Base-by-base conservation (phyloP, 2,888 invertebrate genomes). In the Drosophila antonietae region DNA sequence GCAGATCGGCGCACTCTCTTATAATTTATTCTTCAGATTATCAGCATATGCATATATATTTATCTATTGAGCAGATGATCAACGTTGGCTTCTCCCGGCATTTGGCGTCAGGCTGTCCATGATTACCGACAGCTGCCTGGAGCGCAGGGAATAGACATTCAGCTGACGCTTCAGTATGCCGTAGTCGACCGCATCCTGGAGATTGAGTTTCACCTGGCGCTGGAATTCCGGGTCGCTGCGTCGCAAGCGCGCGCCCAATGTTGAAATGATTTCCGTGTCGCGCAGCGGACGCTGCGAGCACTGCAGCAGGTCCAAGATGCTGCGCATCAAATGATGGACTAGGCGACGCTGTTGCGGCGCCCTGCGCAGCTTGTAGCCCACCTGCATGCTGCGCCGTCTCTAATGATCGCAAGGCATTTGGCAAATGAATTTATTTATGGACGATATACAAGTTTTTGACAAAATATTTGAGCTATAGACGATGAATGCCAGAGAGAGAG, bases 191-290 rank as follows among this genome's bases (percentile, higher is more conserved):
- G 68, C 85, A 44, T 83, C 88, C 18, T 53, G 44, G 2, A 80
- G 63, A 49, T 72, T 70, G 49, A 75, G 7, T 1, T 59, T 66
- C 66, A 83, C 75, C 56, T 83, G 82, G 0, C 81, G 81, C 46
- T 72, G 69, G 37, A 83, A 83, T 1, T 85, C 86, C 2, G 83
- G 62, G 61, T 85, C 83, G n/a, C 2, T 23, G 39, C 87, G 87
- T 0, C 37, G 66, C 14, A 73, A 68, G 12, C 56, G 52, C 1
- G 10, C 14, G 0, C 46, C 57, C 15, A 83, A 12, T 1, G 46
- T 46, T 12, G 56, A 46, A 9, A 78, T 39, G 35, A 85, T 67
- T 52, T 83, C 83, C 52, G 20, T 44, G 18, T 72, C 69, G 5
- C 49, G 51, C 74, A 83, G 44, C 8, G 85, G 73, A 0, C 85